Base-by-base conservation (phyloP, 2,113 vertebrate genomes). In the Corynorhinus townsendii region DNA sequence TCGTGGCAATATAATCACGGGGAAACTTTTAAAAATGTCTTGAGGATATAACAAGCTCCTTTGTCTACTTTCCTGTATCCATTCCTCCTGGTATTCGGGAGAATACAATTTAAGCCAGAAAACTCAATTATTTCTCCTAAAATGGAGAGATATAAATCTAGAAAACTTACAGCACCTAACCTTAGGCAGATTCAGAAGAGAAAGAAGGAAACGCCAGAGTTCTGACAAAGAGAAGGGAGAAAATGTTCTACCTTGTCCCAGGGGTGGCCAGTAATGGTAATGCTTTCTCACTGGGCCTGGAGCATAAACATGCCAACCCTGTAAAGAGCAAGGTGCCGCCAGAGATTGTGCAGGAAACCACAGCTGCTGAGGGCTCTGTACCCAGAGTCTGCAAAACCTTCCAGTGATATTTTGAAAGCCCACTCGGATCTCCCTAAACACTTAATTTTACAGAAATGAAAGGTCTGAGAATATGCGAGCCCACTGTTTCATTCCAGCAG, bases 381-480 rank as follows among this genome's bases (percentile, higher is more conserved):
- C 11, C 33, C 52, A 30, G 12, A 43, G 8, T 30, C 33, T 3
- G 40, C 49, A 20, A 35, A 38, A 45, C 30, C 38, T 35, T 68
- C 26, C 15, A 0, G 2, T 24, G 40, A 64, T 38, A 16, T 26
- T 69, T 30, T 49, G 1, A 86, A 14, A 76, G 9, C 93, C 47
- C 28, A 30, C 43, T 33, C 19, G 30, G 19, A 56, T 26, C 19
- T 72, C 64, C 30, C 56, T 52, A n/a, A 94, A 56, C 72, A 83
- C n/a, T 43, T 40, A 19, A 38, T 16, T 90, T 52, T 40, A 94
- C 11, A 97, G 19, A 96, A 84, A 85, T 20, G 16, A 96, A 85
- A 89, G 22, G 30, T n/a, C 14, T 11, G 24, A 69, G 62, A 56
- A 76, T 35, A 89, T 40, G 83, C 28, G 30, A 71, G 4, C 30